Base-by-base conservation (phyloP, 35 echinoderm and acorn worm species). In the Ophioderma brevispina region DNA sequence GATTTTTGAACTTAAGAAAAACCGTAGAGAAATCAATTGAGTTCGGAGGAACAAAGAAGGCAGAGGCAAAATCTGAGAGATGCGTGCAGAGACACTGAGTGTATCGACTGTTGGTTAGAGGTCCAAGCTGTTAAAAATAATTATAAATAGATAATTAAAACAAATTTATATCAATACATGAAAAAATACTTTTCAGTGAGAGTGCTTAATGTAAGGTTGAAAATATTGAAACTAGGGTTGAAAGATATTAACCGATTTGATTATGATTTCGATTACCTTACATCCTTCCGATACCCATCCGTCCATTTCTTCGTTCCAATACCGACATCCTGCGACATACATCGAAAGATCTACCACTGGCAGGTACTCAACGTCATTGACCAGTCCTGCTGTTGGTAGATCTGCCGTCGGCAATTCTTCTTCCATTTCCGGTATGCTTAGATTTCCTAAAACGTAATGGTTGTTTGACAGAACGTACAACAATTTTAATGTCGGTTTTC, bases 11-110 rank as follows among this genome's bases (percentile, higher is more conserved):
- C 70, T 93, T 93, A 38, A 21, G 35, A 41, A 93, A 93, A 13
- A 93, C 92, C 18, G 86, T 89, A 38, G 79, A 89, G 86, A 93
- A 93, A 56, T 93, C 88, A 25, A 90, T 90, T 15, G 25, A 55
- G 64, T 90, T 90, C 37, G 81, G 80, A 0, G 88, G 81, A 23
- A 90, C 79, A 37, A 84, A 82, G 81, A 90, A 90, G 1, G 79
- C 56, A 1, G 88, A 59, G 15, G 80, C 88, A 64, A 90, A 90
- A 25, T 81, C 84, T 13, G 88, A 43, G 25, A 90, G 88, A 90
- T 90, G 88, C 80, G 40, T 82, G 36, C 88, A 90, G 0, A 90
- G 56, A 37, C 88, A 90, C 28, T 90, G 88, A 25, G 80, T 90
- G 30, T 21, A 70, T 23, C 32, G 80, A 11, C 33, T 75, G 1